phyloP scores from a whole-genome alignment of 2,888 invertebrate species.

The Plebejus argus region DNA sequence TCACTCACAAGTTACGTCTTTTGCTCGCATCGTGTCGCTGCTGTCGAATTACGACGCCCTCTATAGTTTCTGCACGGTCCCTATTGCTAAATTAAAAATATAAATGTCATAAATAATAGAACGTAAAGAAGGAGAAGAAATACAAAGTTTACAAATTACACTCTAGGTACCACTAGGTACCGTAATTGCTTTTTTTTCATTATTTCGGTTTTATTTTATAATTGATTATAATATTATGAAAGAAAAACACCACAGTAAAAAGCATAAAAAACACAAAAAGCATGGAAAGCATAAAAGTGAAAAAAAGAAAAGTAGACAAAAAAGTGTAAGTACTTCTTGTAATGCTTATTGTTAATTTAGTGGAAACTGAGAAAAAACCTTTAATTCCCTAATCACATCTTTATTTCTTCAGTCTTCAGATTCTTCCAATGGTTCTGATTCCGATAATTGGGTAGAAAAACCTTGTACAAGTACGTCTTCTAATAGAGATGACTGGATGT shows the following conservation, averaged over 20 bases:
- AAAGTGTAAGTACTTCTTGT: constrained; percentile 51
- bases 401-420: constrained; percentile 54
- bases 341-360: not conserved
- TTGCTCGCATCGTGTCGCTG: no score
- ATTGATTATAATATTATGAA: constrained; percentile 54
- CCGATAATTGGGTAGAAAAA: constrained; percentile 84
- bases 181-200: not conserved
- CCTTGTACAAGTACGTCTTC: constrained; percentile 40
- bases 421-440: constrained; percentile 55
- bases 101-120: not conserved
- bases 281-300: constrained; percentile 52
- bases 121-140: not conserved
- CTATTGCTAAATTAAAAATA: no score
- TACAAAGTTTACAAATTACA: not conserved
- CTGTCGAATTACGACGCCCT: no score
- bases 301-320: constrained; percentile 49
- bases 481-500: constrained; percentile 91
- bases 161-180: no score
- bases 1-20: no score
- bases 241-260: constrained; percentile 60
- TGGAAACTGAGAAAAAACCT: not conserved
- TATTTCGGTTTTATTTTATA: not conserved
- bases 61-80: no score
- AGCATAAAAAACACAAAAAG: constrained; percentile 60
- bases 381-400: constrained; percentile 28